phyloP scores from a whole-genome alignment of 2,113 vertebrate genomes.

The Sinocyclocheilus anshuiensis region DNA sequence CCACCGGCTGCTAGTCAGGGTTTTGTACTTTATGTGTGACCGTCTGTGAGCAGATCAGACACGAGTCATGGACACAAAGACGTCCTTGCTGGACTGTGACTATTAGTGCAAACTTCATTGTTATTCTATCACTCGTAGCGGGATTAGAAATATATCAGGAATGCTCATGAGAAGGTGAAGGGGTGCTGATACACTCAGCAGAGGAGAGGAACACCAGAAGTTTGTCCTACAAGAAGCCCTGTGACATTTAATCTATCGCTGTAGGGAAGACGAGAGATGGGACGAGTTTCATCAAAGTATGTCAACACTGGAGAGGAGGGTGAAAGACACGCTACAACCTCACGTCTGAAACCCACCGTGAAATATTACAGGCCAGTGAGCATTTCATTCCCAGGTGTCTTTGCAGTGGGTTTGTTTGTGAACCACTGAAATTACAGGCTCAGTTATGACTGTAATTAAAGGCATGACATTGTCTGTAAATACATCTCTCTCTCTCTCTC shows the following conservation, averaged over 20 bases:
- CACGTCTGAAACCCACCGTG: background rate
- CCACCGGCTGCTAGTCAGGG: background rate
- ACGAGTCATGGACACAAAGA: conserved; percentile 4
- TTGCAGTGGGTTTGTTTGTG: background rate
- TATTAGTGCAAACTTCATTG: conserved; percentile 8
- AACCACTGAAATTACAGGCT: background rate
- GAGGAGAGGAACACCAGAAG: conserved; percentile 10
- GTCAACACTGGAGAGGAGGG: conserved; percentile 27
- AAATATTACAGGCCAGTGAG: background rate
- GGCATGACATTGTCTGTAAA: background rate
- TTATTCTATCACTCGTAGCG: conserved; percentile 30
- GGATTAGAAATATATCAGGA: conserved; percentile 49
- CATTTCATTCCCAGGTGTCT: background rate
- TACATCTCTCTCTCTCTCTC: too few species aligned
- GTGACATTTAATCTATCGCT: conserved; percentile 50
- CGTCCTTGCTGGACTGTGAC: conserved; percentile 11
- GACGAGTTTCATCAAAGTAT: conserved; percentile 38
- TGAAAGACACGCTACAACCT: background rate
- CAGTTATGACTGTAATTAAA: conserved; percentile 3
- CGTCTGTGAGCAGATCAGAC: background rate
- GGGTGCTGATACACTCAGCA: conserved; percentile 23
- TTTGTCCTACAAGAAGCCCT: conserved; percentile 42
- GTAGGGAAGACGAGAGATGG: conserved; percentile 21
- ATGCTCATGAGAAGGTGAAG: conserved; percentile 13
- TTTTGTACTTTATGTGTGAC: background rate